These are phyloP conservation scores for Eilema caniola DNA, from an alignment of 2,888 invertebrate species.

Conservation along the genomic window DNA sequence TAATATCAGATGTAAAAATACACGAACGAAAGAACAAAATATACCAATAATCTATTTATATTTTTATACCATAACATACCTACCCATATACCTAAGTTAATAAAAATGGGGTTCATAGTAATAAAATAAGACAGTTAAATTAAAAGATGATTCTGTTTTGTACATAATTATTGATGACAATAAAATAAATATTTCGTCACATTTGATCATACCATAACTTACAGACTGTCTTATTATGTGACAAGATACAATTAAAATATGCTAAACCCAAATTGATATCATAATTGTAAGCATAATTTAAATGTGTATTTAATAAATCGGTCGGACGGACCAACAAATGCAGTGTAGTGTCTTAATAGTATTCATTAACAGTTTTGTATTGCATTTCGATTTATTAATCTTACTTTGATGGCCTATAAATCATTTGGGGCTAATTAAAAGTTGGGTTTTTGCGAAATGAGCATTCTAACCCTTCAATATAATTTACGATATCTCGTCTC, in stretches of 20 bases:
- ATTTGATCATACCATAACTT: neutral
- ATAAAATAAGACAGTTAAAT: too few relatives aligned
- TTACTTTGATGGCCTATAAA: conserved; percentile 77
- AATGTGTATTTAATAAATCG: conserved; percentile 21
- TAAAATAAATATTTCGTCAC: neutral
- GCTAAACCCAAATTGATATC: neutral
- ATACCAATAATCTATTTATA: too few relatives aligned
- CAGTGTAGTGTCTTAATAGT: conserved; percentile 36
- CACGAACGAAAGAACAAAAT: too few relatives aligned
- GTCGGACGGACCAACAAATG: conserved; percentile 33
- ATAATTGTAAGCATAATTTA: neutral
- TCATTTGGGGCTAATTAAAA: conserved; percentile 82
- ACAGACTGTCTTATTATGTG: neutral
- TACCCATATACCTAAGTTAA: too few relatives aligned
- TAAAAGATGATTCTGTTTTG: neutral
- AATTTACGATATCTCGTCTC: conserved; percentile 81
- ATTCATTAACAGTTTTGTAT: conserved; percentile 51
- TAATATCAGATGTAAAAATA: too few relatives aligned
- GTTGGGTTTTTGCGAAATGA: conserved; percentile 67
- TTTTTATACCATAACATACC: too few relatives aligned
- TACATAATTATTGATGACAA: too few relatives aligned
- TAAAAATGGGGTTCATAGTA: too few relatives aligned
- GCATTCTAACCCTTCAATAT: conserved; percentile 74
- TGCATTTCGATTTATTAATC: conserved; percentile 67
- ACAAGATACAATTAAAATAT: too few relatives aligned